These are phyloP conservation scores for Butorides virescens DNA, from an alignment of 2,113 vertebrate species.

Conservation along the genomic window DNA sequence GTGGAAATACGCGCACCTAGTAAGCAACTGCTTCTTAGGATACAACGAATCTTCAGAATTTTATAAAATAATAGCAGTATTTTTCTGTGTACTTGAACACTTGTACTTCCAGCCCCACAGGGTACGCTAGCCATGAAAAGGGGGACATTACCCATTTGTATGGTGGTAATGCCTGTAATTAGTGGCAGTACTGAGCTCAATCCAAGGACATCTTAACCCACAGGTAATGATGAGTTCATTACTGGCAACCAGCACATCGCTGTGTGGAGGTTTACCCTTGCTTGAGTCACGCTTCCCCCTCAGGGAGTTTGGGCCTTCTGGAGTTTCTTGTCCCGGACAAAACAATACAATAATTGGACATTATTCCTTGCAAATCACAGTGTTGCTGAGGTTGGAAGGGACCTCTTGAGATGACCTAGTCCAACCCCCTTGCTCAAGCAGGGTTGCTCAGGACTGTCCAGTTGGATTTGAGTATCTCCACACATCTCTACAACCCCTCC, in stretches of 20 bases:
- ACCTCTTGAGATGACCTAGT: background rate
- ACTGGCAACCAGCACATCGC: background rate
- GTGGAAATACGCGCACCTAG: background rate
- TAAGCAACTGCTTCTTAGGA: background rate
- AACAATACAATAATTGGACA: background rate
- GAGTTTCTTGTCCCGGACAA: background rate
- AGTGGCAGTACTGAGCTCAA: background rate
- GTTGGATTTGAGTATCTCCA: background rate
- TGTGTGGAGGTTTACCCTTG: background rate
- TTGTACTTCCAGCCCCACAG: background rate
- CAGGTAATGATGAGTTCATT: background rate
- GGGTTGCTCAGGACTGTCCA: background rate
- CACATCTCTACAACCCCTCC: background rate
- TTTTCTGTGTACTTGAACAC: background rate
- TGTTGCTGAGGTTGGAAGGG: background rate
- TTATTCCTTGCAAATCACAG: background rate
- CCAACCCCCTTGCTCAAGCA: background rate
- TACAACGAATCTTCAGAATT: background rate
- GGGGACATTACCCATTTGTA: too few species aligned
- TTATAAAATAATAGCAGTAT: background rate
- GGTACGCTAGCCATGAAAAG: too few species aligned
- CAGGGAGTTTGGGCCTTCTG: background rate
- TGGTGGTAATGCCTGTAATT: background rate
- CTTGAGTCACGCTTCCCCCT: background rate
- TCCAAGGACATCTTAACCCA: background rate